Evolutionary conservation across 2,888 invertebrate genomes (phyloP), one percentile per base, ranked within the genome.

Genomic region (Caenorhabditis angaria): DNA sequence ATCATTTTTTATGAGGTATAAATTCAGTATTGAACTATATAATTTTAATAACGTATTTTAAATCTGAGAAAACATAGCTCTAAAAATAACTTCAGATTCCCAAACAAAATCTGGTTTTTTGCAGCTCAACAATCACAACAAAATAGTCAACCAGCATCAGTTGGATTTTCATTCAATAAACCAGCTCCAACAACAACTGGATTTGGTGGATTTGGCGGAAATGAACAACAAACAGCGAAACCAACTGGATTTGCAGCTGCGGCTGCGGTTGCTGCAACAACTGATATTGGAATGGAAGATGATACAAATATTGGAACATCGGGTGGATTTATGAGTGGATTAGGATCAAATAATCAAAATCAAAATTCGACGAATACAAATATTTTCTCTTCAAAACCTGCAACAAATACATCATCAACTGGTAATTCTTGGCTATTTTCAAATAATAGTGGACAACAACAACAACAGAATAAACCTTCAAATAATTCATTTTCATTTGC

Each of bases 261-360:
- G 1, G 27, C 53, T 3, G 62, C 55, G 0, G 24, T 55, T 20
- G 63, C 66, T 2, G 56, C 55, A 5, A 56, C 63, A n/a, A 65
- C 61, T 3, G 72, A 67, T 54, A 64, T 64, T 28, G 72, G 72
- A 54, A 72, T 72, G 72, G 72, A 72, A 28, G 72, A 72, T 28
- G 72, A 72, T 41, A 67, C 72, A 4, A 61, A 27, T 27, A 27
- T 3, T 22, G 24, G 10, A 1, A 56, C 60, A 47, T 56, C 32
- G 24, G 47, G 58, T 28, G 72, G 67, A 48, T 67, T 72, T 29
- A 72, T 72, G 72, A 72, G 61, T 27, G 72, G 72, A 14, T 56
- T 72, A 2, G 72, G 72, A 4, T 47, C 25, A 14, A 22, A 8
- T n/a, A 20, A n/a, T 10, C 4, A 41, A 24, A 25, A 20, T 29